Conservation (phyloP, 2,888 invertebrate species). For the Pantelozetes paolii region DNA sequence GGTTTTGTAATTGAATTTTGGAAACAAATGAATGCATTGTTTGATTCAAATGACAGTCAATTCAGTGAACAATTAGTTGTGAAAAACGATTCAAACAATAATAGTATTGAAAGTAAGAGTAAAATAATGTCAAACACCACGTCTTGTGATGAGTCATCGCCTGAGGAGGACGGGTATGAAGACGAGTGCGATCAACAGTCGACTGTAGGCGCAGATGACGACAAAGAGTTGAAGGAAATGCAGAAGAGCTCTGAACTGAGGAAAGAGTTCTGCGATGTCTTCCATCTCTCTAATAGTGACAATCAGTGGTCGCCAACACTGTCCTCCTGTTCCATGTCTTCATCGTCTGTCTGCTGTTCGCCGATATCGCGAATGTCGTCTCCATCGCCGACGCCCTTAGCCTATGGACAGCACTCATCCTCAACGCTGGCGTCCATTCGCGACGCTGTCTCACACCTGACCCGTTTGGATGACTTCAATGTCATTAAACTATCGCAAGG, state of each 20-base stretch:
- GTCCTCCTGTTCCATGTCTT: conserved; percentile 9
- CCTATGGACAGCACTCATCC: background rate
- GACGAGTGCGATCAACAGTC: conserved; percentile 40
- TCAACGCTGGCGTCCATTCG: conserved; percentile 36
- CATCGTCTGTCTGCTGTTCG: conserved; percentile 8
- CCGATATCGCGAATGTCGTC: background rate
- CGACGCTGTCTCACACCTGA: conserved; percentile 40
- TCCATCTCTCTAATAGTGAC: background rate
- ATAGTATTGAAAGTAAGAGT: background rate
- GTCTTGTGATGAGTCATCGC: background rate
- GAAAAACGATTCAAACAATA: background rate
- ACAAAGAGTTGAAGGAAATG: background rate
- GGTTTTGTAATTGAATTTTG: too few species aligned
- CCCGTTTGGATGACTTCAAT: conserved; percentile 42
- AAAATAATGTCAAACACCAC: background rate
- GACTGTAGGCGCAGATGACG: background rate
- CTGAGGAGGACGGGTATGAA: background rate
- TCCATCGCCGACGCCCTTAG: background rate
- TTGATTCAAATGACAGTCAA: background rate
- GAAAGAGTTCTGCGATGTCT: background rate
- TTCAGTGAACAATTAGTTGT: background rate
- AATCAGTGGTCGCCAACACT: background rate
- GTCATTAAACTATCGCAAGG: conserved; percentile 56
- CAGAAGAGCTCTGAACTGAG: background rate
- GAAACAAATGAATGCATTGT: background rate